Conservation (phyloP, 2,888 invertebrate genomes). For the Ornithoptera alexandrae region DNA sequence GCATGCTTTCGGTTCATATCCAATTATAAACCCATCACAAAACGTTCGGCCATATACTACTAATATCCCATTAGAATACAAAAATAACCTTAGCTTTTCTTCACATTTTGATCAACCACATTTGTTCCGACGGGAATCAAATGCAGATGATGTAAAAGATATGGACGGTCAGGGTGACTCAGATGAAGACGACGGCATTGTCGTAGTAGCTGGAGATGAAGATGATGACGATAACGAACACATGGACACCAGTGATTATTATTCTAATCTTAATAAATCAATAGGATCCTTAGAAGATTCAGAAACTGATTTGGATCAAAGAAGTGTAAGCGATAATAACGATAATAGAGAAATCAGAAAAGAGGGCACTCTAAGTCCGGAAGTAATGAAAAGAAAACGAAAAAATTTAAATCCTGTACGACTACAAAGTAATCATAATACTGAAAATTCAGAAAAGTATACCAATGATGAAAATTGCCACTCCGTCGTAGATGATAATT, state of each 20-base stretch:
- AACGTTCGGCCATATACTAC: constrained; percentile 81
- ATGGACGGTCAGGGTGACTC: constrained; percentile 83
- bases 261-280: constrained; percentile 65
- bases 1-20: constrained; percentile 88
- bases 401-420: constrained; percentile 94
- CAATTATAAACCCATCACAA: constrained; percentile 85
- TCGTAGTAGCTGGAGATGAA: constrained; percentile 89
- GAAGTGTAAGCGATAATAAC: constrained; percentile 67
- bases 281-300: constrained; percentile 67
- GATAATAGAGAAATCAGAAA: constrained; percentile 63
- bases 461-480: constrained; percentile 46
- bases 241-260: constrained; percentile 69
- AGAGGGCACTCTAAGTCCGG: constrained; percentile 75
- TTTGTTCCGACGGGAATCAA: constrained; percentile 61
- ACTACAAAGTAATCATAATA: constrained; percentile 77
- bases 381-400: constrained; percentile 89
- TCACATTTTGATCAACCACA: constrained; percentile 58
- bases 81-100: constrained; percentile 67
- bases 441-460: constrained; percentile 44
- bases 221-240: constrained; percentile 85
- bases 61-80: constrained; percentile 74
- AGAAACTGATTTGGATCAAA: constrained; percentile 70
- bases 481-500: constrained; percentile 49
- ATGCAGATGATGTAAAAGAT: constrained; percentile 75
- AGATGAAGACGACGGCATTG: constrained; percentile 87